These are phyloP conservation scores for Rhyacichthys aspro DNA, from an alignment of 2,797 vertebrate species.

Conservation along the genomic window DNA sequence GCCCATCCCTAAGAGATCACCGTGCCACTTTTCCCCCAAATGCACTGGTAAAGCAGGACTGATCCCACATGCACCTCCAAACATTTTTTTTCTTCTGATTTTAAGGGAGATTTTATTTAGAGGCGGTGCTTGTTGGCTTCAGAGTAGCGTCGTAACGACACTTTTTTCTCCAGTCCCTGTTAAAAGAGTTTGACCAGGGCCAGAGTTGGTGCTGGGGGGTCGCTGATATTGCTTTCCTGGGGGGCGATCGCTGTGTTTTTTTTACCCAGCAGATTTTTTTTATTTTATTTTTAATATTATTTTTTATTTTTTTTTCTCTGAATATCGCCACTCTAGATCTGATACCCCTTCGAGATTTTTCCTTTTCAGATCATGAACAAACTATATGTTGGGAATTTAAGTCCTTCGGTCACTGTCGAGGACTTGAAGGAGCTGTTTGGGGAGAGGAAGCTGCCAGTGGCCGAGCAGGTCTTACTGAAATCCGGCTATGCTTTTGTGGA, in stretches of 20 bases:
- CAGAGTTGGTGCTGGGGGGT: slow-evolving; percentile 84
- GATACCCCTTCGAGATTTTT: slow-evolving; percentile 69
- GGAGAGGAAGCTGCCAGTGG: slow-evolving; percentile 89
- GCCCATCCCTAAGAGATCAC: slow-evolving; percentile 71
- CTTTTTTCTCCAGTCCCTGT: slow-evolving; percentile 81
- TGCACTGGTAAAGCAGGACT: slow-evolving; percentile 50
- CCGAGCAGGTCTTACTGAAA: slow-evolving; percentile 92
- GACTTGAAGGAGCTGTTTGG: slow-evolving; percentile 93
- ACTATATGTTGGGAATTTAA: slow-evolving; percentile 96
- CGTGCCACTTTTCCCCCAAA: slow-evolving; percentile 65
- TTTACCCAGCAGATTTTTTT: slow-evolving; percentile 59
- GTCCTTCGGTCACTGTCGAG: slow-evolving; percentile 91
- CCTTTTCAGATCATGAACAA: slow-evolving; percentile 90
- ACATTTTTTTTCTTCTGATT: slow-evolving; percentile 75
- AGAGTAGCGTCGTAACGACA: slow-evolving; percentile 84
- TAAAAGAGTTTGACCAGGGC: slow-evolving; percentile 85
- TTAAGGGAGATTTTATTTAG: slow-evolving; percentile 83
- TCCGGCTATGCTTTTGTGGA: slow-evolving; percentile 95
- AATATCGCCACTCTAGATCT: slow-evolving; percentile 64
- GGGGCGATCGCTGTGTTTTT: slow-evolving; percentile 73
- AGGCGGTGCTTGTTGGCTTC: slow-evolving; percentile 85
- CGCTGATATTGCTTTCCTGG: slow-evolving; percentile 74
- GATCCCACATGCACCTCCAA: slow-evolving; percentile 74
- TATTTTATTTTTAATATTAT: slow-evolving; percentile 50
- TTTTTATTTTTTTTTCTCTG: slow-evolving; percentile 53